Conservation (phyloP, 2,888 invertebrate species). For the Leptura quadrifasciata region DNA sequence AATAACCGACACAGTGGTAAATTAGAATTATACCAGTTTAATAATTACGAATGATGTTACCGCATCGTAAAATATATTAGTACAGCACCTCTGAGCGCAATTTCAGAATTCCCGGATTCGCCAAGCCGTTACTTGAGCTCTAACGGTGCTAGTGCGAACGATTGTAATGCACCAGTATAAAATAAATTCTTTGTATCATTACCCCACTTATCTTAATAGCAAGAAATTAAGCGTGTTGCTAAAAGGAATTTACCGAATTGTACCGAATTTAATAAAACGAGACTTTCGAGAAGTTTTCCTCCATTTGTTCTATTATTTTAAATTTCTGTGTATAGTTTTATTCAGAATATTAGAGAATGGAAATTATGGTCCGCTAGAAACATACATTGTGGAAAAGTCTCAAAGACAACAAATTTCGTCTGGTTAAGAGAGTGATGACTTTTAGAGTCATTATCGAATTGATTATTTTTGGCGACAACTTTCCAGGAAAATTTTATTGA, state of each 20-base stretch:
- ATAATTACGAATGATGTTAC: slow-evolving; percentile 66
- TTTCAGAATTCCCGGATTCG: slow-evolving; percentile 56
- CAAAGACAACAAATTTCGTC: too few relatives aligned
- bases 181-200: slow-evolving; percentile 13
- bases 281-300: too few relatives aligned
- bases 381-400: too few relatives aligned
- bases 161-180: slow-evolving; percentile 20
- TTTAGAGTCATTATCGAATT: too few relatives aligned
- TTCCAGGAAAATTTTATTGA: too few relatives aligned
- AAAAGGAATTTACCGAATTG: neutral
- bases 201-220: slow-evolving; percentile 22
- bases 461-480: too few relatives aligned
- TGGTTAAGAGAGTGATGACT: too few relatives aligned
- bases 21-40: slow-evolving; percentile 65
- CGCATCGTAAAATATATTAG: slow-evolving; percentile 66
- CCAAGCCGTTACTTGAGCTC: slow-evolving; percentile 42
- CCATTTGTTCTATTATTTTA: too few relatives aligned
- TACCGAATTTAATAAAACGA: neutral
- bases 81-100: slow-evolving; percentile 64
- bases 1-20: slow-evolving; percentile 61
- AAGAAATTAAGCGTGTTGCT: slow-evolving; percentile 11
- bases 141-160: neutral
- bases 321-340: too few relatives aligned
- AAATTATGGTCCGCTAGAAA: too few relatives aligned
- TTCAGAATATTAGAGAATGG: too few relatives aligned